Evolutionary conservation across 2,113 vertebrate genomes (phyloP).

Genomic region (Eurystomus gularis): DNA sequence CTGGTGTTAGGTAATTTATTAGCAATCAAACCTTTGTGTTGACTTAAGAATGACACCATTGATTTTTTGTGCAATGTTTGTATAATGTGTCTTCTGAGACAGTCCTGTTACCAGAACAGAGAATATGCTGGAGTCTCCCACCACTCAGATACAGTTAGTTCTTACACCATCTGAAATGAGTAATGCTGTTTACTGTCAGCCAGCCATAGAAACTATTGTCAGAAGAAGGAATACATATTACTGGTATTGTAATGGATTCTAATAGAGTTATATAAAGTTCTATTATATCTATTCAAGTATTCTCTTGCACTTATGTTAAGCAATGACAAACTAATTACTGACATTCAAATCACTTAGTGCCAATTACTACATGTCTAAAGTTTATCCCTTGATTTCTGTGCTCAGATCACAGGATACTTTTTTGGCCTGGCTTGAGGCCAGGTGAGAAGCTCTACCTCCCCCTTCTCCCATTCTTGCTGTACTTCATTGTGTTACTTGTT

Average conservation of each 20-base stretch:
- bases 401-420: conserved; percentile 4
- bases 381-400: conserved; percentile 32
- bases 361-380: conserved; percentile 1
- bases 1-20: neutral
- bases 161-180: neutral
- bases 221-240: neutral
- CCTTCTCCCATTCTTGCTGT: neutral
- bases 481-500: neutral
- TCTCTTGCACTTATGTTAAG: conserved; percentile 18
- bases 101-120: neutral
- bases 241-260: neutral
- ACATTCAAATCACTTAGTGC: conserved; percentile 21
- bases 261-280: neutral
- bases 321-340: conserved; percentile 34
- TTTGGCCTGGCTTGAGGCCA: neutral
- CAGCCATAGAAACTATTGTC: neutral
- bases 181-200: neutral
- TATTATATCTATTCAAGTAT: conserved; percentile 4
- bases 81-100: neutral
- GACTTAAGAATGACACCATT: neutral
- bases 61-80: neutral
- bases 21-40: neutral
- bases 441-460: neutral
- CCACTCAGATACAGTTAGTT: neutral
- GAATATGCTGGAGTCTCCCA: neutral